Percentiles rank a stretch among this genome's conserved stretches.
Conservation (phyloP, 30 jellyfish, hydroid and myxozoan genomes). For the Turritopsis rubra region DNA sequence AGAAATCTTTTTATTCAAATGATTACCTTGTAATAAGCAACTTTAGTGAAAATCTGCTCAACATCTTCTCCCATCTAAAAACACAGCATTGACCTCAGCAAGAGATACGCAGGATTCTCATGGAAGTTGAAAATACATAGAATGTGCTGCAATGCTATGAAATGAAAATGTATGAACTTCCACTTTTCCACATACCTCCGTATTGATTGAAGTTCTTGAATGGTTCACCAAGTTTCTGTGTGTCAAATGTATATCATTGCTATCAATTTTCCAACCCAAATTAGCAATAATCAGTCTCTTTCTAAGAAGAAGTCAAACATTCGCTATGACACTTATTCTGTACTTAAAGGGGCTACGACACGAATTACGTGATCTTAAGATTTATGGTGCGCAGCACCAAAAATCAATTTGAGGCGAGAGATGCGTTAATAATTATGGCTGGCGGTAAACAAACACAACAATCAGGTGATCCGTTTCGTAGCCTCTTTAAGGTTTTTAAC, state of each 20-base stretch:
- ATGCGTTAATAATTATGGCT: no score
- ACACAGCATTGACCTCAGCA: neutral
- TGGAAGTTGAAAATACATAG: no score
- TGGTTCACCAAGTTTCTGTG: neutral
- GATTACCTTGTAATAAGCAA: conserved; percentile 16
- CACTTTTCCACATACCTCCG: neutral
- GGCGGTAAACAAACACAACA: no score
- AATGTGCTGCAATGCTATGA: neutral
- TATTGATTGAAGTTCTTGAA: conserved; percentile 19
- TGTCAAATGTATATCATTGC: neutral
- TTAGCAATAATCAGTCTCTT: conserved; percentile 4
- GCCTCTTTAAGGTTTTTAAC: no score
- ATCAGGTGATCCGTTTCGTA: no score
- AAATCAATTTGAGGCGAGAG: no score
- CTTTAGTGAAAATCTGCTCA: conserved; percentile 18
- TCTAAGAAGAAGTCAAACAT: neutral
- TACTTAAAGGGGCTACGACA: no score
- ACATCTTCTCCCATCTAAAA: neutral
- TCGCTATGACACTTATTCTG: neutral
- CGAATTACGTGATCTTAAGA: no score
- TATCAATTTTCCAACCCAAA: conserved; percentile 24
- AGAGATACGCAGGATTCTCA: no score
- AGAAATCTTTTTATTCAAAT: neutral
- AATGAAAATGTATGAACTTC: no score
- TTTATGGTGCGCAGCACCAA: no score